Evolutionary conservation across 2,888 invertebrate species (phyloP).

Genomic region (Tuberolachnus salignus): DNA sequence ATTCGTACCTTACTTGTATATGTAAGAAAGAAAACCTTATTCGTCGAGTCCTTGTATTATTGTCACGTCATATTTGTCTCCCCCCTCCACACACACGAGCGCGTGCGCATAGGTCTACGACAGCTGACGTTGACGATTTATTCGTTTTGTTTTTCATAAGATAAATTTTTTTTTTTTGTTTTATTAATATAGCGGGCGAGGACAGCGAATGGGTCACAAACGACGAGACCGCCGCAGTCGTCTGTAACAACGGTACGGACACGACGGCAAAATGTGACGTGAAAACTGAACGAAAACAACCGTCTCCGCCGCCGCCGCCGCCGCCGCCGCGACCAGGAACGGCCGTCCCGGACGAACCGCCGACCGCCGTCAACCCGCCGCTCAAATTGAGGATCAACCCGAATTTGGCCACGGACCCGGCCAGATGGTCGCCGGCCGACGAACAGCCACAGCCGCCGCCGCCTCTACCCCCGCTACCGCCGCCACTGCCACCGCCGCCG

Average conservation of each 20-base stretch:
- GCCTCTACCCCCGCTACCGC: neutral
- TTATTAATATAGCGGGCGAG: constrained; percentile 59
- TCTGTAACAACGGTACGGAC: constrained; percentile 56
- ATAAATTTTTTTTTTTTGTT: neutral
- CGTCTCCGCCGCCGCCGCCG: constrained; percentile 56
- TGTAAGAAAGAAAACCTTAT: no score
- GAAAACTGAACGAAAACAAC: constrained; percentile 47
- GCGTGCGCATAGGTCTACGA: neutral
- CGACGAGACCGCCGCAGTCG: constrained; percentile 53
- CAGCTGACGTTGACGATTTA: no score
- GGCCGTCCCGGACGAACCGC: constrained; percentile 59
- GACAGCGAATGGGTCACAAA: constrained; percentile 60
- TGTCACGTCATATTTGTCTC: no score
- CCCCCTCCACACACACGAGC: no score
- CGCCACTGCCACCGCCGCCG: neutral
- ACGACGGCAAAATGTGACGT: constrained; percentile 16
- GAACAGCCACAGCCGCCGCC: neutral
- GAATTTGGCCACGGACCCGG: constrained; percentile 43
- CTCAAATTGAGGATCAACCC: constrained; percentile 57
- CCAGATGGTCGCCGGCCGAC: constrained; percentile 20
- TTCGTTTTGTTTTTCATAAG: neutral
- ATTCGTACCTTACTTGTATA: no score
- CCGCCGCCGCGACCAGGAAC: constrained; percentile 59
- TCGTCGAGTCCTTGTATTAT: no score
- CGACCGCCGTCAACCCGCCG: constrained; percentile 60